Conservation (phyloP, 2,113 vertebrate genomes). For the Daboia siamensis region DNA sequence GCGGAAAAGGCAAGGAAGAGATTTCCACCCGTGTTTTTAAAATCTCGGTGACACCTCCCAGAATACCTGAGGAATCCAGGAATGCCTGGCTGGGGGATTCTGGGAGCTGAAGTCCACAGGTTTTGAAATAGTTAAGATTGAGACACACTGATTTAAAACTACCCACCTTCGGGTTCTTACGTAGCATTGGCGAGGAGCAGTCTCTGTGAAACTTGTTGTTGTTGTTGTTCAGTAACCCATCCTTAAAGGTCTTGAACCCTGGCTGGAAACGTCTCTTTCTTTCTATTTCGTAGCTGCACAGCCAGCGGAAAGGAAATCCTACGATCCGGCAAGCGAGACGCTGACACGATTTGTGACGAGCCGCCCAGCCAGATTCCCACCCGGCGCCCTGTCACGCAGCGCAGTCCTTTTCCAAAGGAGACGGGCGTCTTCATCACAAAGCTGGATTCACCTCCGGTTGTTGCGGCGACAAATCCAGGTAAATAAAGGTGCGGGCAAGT, state of each 20-base stretch:
- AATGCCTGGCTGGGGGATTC: not conserved
- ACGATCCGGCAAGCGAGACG: constrained; percentile 21
- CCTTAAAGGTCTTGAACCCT: not conserved
- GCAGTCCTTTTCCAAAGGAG: not conserved
- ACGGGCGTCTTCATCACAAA: rapidly evolving
- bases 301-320: constrained; percentile 28
- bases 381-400: not conserved
- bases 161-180: too few species aligned
- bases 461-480: not conserved
- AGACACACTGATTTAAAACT: not conserved
- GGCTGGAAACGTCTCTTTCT: not conserved
- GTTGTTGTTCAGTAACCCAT: not conserved
- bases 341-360: constrained; percentile 55
- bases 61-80: not conserved
- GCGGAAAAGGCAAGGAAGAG: not conserved
- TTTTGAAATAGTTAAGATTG: not conserved
- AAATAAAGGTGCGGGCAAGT: not conserved
- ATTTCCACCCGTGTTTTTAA: not conserved
- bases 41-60: not conserved
- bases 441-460: rapidly evolving
- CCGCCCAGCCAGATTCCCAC: rapidly evolving
- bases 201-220: not conserved
- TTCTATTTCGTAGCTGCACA: constrained; percentile 54
- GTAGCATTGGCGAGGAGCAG: not conserved
- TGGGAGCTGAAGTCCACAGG: not conserved